Evolutionary conservation across 2,888 invertebrate species (phyloP), one percentile per base, ranked within the genome.

Genomic region (Bellardia bayeri): DNA sequence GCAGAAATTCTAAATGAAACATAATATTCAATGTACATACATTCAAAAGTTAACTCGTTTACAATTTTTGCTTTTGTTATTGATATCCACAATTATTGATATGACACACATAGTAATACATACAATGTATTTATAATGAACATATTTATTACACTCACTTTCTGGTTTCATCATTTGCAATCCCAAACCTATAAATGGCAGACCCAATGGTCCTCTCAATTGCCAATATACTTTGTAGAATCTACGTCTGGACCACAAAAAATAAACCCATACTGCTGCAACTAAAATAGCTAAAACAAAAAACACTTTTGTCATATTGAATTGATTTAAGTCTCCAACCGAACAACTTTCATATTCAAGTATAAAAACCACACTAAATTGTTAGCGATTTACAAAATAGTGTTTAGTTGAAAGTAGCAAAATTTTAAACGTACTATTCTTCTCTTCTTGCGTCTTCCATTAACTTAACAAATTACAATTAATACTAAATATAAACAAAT

Each of bases 121-220:
- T 45, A 45, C 6, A 45, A 13, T 9, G 6, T 2, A n/a, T 54
- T 7, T 54, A 54, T 13, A 3, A 13, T 11, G 11, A 0, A n/a
- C 5, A n/a, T n/a, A n/a, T 61, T 13, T 63, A 63, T 7, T 8
- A n/a, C 2, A 87, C 91, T 91, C 79, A 93, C 93, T 91, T 86
- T 92, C 91, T 13, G 93, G 92, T 89, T 91, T 91, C 92, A 91
- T 91, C 92, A 93, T 92, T 72, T 92, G 89, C 63, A 91, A 81
- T 0, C 92, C 93, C 87, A 92, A 85, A 40, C 93, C 93, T 11
- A 93, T 89, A n/a, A 93, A 89, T 0, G 93, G 93, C 85, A 92
- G 89, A 4, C 93, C 93, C n/a, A 91, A 45, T 2, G 93, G 93
- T 2, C 93, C 93, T 13, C 90, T 90, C 30, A 93, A 58, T 51